Evolutionary conservation across 2,113 vertebrate species (phyloP).

Genomic region (Dasypus novemcinctus): DNA sequence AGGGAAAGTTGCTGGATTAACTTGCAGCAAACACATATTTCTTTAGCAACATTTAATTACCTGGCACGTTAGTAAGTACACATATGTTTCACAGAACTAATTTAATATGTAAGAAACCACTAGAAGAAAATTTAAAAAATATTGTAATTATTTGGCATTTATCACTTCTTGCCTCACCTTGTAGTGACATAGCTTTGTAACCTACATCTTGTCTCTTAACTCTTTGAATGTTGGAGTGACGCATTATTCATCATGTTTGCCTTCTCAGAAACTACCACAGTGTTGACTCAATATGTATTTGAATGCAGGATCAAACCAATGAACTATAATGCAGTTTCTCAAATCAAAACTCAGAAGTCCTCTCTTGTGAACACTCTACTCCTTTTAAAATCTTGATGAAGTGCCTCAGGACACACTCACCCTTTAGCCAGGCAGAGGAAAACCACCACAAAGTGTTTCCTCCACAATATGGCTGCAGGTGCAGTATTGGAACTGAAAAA

Average conservation of each 20-base stretch:
- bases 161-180: not conserved
- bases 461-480: not conserved
- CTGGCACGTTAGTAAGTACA: not conserved
- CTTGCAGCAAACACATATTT: not conserved
- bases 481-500: constrained; percentile 49
- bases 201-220: not conserved
- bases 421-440: constrained; percentile 8
- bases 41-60: not conserved
- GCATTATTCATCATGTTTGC: not conserved
- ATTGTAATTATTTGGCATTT: not conserved
- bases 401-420: not conserved
- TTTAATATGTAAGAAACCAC: constrained; percentile 13
- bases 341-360: not conserved
- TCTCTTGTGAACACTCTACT: not conserved
- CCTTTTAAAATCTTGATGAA: constrained; percentile 27
- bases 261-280: not conserved
- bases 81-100: not conserved
- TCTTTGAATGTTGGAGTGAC: not conserved
- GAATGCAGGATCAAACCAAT: not conserved
- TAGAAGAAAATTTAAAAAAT: constrained; percentile 17
- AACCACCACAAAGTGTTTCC: constrained; percentile 40
- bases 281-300: not conserved
- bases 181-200: not conserved
- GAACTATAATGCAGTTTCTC: not conserved
- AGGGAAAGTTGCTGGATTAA: not conserved